Evolutionary conservation across 2,888 invertebrate genomes (phyloP).

Genomic region (Hydrotaea diabolus): DNA sequence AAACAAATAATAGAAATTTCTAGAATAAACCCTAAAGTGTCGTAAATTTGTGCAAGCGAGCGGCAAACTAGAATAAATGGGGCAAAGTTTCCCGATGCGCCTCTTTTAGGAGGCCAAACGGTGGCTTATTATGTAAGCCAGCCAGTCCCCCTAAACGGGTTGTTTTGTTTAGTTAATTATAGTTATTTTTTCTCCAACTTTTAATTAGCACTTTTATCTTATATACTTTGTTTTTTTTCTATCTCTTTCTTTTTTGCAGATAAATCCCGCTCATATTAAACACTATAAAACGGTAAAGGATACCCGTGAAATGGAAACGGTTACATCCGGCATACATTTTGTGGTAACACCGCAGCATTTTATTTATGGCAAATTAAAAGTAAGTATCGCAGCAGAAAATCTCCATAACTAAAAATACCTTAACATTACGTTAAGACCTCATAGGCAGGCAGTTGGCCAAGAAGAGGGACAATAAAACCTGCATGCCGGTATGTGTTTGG

Average conservation of each 20-base stretch:
- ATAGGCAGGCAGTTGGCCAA: no score
- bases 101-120: no score
- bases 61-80: no score
- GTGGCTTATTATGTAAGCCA: conserved; percentile 21
- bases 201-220: conserved; percentile 39
- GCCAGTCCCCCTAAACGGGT: conserved; percentile 10
- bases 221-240: background rate
- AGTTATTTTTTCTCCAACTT: conserved; percentile 26
- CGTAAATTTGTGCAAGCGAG: background rate
- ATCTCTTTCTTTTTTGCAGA: conserved; percentile 70
- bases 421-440: no score
- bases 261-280: conserved; percentile 75
- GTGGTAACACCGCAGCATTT: conserved; percentile 82
- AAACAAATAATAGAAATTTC: background rate
- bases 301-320: conserved; percentile 79
- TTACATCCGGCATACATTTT: conserved; percentile 82
- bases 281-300: conserved; percentile 74
- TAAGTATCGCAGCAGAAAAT: conserved; percentile 68
- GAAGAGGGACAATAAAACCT: no score
- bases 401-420: background rate
- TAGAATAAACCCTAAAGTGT: background rate
- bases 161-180: conserved; percentile 49
- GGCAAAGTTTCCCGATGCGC: no score
- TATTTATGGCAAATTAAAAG: conserved; percentile 81
- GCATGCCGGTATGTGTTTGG: background rate